Percentiles rank a stretch among this genome's conserved stretches.
Evolutionary conservation across 2,113 vertebrate genomes (phyloP).

Genomic region (Rynchops niger): DNA sequence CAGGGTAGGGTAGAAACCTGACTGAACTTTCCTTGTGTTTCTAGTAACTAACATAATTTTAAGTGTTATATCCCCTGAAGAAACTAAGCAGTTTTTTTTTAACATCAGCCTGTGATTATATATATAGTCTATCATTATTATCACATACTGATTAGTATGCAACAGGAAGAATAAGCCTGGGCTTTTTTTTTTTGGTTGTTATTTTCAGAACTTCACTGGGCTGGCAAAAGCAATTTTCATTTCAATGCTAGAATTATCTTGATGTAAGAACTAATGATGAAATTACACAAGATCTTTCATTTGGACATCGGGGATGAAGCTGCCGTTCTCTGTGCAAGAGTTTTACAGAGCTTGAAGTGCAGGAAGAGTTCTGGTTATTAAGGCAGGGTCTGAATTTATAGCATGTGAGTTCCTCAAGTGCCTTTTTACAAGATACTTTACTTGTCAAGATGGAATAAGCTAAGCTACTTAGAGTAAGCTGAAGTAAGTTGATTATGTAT

Average conservation of each 20-base stretch:
- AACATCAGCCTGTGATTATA: neutral
- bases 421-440: constrained; percentile 1
- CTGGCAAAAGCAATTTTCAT: neutral
- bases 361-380: neutral
- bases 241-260: neutral
- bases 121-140: neutral
- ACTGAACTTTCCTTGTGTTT: neutral
- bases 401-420: neutral
- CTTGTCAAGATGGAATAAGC: neutral
- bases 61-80: neutral
- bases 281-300: neutral
- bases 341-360: neutral
- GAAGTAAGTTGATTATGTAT: constrained; percentile 22
- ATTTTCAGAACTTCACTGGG: neutral
- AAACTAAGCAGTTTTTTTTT: neutral
- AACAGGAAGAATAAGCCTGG: neutral
- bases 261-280: neutral
- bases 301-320: neutral
- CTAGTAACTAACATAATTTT: neutral
- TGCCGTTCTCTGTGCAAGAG: neutral
- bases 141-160: neutral
- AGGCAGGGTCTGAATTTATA: neutral
- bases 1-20: neutral
- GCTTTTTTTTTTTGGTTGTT: neutral
- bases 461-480: constrained; percentile 42